Percentiles rank a stretch among this genome's conserved stretches.
These are phyloP conservation scores for Anticlea derivata DNA, from an alignment of 2,888 invertebrate genomes.

Conservation along the genomic window DNA sequence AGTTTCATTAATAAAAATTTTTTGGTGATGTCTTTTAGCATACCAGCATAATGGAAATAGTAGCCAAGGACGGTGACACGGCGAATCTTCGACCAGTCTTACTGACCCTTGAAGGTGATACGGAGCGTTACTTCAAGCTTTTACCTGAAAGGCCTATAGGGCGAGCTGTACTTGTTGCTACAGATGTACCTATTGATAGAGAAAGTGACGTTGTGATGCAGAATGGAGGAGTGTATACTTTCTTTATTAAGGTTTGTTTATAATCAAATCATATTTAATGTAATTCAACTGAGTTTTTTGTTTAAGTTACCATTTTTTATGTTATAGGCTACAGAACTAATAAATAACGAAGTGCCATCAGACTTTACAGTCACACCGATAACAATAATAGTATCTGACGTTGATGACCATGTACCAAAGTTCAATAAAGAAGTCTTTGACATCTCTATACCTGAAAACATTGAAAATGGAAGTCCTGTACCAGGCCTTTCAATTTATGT, in stretches of 20 bases:
- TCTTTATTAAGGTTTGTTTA: conserved; percentile 83
- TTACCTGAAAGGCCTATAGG: conserved; percentile 82
- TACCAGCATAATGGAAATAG: conserved; percentile 87
- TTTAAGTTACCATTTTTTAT: not conserved
- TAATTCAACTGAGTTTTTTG: too few relatives aligned
- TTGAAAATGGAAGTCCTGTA: conserved; percentile 87
- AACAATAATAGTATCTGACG: conserved; percentile 91
- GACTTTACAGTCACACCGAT: conserved; percentile 87
- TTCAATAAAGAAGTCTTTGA: conserved; percentile 87
- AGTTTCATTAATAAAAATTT: not conserved
- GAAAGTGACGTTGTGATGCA: conserved; percentile 89
- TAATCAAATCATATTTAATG: too few relatives aligned
- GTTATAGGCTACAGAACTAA: conserved; percentile 87
- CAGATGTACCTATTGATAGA: conserved; percentile 87
- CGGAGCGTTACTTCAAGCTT: conserved; percentile 87
- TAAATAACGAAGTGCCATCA: conserved; percentile 87
- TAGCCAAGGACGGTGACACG: conserved; percentile 92
- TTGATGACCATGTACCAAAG: conserved; percentile 89
- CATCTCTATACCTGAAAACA: conserved; percentile 90
- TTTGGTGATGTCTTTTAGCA: conserved; percentile 67
- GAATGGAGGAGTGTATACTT: conserved; percentile 91
- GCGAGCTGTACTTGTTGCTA: conserved; percentile 84
- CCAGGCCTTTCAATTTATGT: conserved; percentile 90
- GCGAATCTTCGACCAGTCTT: conserved; percentile 87
- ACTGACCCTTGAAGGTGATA: conserved; percentile 88